These are phyloP conservation scores for Ditula angustiorana DNA, from an alignment of 2,888 invertebrate species.

Conservation along the genomic window DNA sequence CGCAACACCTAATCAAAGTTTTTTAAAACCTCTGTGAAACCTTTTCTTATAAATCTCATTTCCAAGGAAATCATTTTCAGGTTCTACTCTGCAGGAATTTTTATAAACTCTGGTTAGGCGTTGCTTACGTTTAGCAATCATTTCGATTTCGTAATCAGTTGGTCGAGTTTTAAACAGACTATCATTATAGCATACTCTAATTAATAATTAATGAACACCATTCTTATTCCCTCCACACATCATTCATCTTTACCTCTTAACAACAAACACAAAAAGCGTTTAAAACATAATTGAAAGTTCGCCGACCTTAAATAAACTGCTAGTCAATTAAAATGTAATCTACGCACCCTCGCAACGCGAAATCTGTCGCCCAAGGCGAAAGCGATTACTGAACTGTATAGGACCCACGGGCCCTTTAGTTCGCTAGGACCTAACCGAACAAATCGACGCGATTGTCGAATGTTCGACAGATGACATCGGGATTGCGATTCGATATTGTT, in stretches of 20 bases:
- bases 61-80: too few species aligned
- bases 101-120: too few species aligned
- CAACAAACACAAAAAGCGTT: slow-evolving; percentile 34
- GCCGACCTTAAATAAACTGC: slow-evolving; percentile 54
- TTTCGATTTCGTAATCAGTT: too few species aligned
- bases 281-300: slow-evolving; percentile 48
- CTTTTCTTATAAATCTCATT: too few species aligned
- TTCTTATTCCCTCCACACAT: too few species aligned
- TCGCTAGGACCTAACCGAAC: slow-evolving; percentile 50
- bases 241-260: slow-evolving; percentile 14
- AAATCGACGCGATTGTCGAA: slow-evolving; percentile 45
- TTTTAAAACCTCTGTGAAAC: too few species aligned
- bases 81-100: too few species aligned
- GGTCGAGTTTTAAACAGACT: too few species aligned
- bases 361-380: slow-evolving; percentile 61
- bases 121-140: too few species aligned
- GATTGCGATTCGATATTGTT: slow-evolving; percentile 56
- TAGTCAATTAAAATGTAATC: slow-evolving; percentile 66
- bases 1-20: not conserved
- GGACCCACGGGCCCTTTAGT: slow-evolving; percentile 30
- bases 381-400: slow-evolving; percentile 58
- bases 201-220: too few species aligned
- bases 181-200: too few species aligned
- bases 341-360: slow-evolving; percentile 54
- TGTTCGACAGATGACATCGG: slow-evolving; percentile 66